phyloP scores from a whole-genome alignment of 2,113 vertebrate species.

The Platichthys flesus region DNA sequence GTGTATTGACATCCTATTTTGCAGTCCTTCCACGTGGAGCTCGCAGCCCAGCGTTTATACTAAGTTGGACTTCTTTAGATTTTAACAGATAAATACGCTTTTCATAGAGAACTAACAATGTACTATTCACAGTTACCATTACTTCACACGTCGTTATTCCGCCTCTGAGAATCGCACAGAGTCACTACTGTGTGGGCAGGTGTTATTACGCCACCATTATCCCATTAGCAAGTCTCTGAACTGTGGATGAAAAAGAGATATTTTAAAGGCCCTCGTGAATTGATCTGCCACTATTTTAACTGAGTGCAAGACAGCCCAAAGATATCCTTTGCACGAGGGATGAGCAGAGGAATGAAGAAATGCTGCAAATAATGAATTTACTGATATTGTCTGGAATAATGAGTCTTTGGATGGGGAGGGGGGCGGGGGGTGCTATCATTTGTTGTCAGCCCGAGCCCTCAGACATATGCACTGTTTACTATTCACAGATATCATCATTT shows the following conservation, averaged over 20 bases:
- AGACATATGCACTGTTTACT: conserved; percentile 49
- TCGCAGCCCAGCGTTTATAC: neutral
- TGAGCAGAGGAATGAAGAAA: conserved; percentile 46
- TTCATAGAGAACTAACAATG: neutral
- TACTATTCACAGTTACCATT: neutral
- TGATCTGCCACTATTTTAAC: conserved; percentile 53
- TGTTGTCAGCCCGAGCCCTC: conserved; percentile 54
- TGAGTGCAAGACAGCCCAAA: conserved; percentile 34
- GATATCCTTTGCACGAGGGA: conserved; percentile 48
- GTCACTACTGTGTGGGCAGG: neutral
- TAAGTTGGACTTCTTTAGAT: neutral
- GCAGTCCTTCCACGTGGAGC: neutral
- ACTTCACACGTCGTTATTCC: conserved; percentile 18
- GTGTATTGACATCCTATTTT: neutral
- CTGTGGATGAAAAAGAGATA: conserved; percentile 64
- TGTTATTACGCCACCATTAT: conserved; percentile 57
- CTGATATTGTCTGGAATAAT: conserved; percentile 70
- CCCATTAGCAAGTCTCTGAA: conserved; percentile 46
- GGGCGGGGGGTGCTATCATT: conserved; percentile 35
- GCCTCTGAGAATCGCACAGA: conserved; percentile 17
- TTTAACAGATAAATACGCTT: conserved; percentile 25
- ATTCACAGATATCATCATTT: conserved; percentile 74
- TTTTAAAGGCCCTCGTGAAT: conserved; percentile 57
- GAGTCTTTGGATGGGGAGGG: conserved; percentile 54
- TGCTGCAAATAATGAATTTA: conserved; percentile 56